Evolutionary conservation across 2,888 invertebrate species (phyloP).

Genomic region (Phyto melanocephala): DNA sequence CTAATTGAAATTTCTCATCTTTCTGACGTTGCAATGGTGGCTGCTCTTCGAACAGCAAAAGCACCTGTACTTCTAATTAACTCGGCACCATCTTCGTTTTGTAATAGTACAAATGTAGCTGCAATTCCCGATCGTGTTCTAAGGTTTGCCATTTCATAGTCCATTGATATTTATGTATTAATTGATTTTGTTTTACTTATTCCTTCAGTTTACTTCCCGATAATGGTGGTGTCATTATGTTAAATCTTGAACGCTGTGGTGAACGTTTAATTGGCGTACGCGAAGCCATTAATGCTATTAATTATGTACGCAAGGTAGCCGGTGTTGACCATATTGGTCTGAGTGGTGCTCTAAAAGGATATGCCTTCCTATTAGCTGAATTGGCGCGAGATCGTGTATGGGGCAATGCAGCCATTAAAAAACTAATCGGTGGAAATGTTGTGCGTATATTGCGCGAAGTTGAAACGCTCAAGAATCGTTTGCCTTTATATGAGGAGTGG

Average conservation of each 20-base stretch:
- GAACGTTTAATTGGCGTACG: slow-evolving; percentile 76
- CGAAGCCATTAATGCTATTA: slow-evolving; percentile 81
- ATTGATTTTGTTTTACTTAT: background rate
- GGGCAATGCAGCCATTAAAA: slow-evolving; percentile 82
- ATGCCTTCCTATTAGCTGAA: slow-evolving; percentile 83
- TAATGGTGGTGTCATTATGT: slow-evolving; percentile 83
- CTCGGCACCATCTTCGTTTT: slow-evolving; percentile 82
- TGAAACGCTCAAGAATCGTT: slow-evolving; percentile 78
- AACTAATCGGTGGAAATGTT: slow-evolving; percentile 82
- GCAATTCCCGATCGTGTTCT: slow-evolving; percentile 91
- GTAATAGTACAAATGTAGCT: slow-evolving; percentile 86
- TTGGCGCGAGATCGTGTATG: slow-evolving; percentile 81
- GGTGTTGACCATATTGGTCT: slow-evolving; percentile 85
- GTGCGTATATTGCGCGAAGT: slow-evolving; percentile 81
- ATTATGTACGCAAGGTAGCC: slow-evolving; percentile 83
- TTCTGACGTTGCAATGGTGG: slow-evolving; percentile 83
- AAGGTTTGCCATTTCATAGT: slow-evolving; percentile 70
- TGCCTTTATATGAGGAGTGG: slow-evolving; percentile 80
- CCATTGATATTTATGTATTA: background rate
- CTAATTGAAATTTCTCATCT: slow-evolving; percentile 84
- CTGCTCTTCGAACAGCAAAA: slow-evolving; percentile 81
- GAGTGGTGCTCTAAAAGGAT: slow-evolving; percentile 80
- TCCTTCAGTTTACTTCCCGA: slow-evolving; percentile 74
- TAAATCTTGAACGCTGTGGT: slow-evolving; percentile 81
- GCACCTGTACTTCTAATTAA: slow-evolving; percentile 85